Conservation (phyloP, 2,797 vertebrate species). For the Acestrorhynchus altus region DNA sequence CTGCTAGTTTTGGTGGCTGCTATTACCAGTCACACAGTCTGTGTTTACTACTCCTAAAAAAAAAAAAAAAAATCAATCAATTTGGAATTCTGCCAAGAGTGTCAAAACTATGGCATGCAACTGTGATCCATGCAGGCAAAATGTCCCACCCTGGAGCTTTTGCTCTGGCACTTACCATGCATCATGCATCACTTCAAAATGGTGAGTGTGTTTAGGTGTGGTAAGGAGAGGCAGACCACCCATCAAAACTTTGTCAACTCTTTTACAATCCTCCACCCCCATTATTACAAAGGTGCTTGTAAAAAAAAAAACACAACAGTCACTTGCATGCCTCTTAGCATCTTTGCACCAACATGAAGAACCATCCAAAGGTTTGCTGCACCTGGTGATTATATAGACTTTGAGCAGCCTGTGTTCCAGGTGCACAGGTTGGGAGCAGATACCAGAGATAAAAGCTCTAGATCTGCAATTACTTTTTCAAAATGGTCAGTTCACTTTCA, state of each 20-base stretch:
- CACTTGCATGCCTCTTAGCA: neutral
- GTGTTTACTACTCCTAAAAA: no score
- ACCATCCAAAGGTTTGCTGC: slow-evolving; percentile 24
- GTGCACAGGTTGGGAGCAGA: neutral
- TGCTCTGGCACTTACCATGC: neutral
- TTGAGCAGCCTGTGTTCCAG: slow-evolving; percentile 4
- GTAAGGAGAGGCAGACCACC: slow-evolving; percentile 13
- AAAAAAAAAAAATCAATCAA: no score
- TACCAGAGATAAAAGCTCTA: neutral
- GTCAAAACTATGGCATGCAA: no score
- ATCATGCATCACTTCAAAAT: neutral
- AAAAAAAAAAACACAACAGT: slow-evolving; percentile 15
- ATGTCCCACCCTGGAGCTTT: neutral
- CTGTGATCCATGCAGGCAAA: neutral
- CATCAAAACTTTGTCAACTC: neutral
- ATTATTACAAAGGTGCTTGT: neutral
- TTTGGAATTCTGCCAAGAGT: no score
- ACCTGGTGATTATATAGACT: slow-evolving; percentile 20
- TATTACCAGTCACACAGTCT: no score
- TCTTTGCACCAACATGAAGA: neutral
- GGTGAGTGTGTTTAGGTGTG: neutral
- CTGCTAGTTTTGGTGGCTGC: no score
- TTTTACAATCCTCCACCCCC: neutral
- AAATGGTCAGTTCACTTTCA: neutral
- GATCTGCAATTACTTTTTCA: neutral